phyloP scores from a whole-genome alignment of 2,113 vertebrate species.

The Hemiprocne comata region DNA sequence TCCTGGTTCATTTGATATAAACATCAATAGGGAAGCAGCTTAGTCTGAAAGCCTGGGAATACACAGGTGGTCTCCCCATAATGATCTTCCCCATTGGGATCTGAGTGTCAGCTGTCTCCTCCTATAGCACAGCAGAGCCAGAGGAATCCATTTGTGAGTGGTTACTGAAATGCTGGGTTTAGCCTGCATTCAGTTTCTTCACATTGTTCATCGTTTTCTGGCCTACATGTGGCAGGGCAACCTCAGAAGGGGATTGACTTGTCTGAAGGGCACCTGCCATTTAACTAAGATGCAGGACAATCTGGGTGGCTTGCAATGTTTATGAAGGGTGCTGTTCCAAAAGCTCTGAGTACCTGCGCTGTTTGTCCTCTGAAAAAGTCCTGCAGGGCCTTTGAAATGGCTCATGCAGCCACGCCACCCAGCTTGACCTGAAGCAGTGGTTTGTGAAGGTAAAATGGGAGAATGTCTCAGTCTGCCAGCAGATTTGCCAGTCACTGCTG shows the following conservation, averaged over 20 bases:
- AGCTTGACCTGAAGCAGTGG: conserved; percentile 18
- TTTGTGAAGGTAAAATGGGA: conserved; percentile 33
- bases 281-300: background rate
- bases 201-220: background rate
- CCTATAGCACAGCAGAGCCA: background rate
- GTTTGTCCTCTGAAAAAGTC: background rate
- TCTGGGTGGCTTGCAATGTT: background rate
- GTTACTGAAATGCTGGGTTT: background rate
- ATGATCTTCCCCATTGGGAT: conserved; percentile 4
- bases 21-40: background rate
- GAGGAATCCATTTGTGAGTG: background rate
- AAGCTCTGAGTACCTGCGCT: background rate
- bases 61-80: conserved; percentile 7
- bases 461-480: conserved; percentile 19
- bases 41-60: conserved; percentile 26
- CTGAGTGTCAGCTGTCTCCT: background rate
- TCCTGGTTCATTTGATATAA: background rate
- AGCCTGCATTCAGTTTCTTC: background rate
- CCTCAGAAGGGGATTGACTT: background rate
- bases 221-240: background rate
- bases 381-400: background rate
- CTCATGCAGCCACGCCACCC: background rate
- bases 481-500: conserved; percentile 11
- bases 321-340: background rate
- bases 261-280: background rate